Percentiles rank a stretch among this genome's conserved stretches.
Conservation (phyloP, 1,140 invertebrate species). For the Drosophila bocqueti region DNA sequence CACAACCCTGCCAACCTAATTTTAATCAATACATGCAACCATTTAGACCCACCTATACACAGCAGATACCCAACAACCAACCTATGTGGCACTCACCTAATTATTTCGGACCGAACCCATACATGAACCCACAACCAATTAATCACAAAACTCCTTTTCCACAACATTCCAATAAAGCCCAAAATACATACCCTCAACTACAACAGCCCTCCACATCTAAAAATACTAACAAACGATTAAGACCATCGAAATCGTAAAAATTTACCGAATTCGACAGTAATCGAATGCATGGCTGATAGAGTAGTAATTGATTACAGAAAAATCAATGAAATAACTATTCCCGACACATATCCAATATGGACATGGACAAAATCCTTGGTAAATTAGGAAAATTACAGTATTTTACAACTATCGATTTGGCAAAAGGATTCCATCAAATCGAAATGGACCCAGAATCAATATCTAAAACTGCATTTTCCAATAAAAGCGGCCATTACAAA, state of each 20-base stretch:
- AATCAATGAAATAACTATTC: no score
- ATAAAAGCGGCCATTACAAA: background rate
- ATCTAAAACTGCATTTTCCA: background rate
- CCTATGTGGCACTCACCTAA: background rate
- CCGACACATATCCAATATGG: no score
- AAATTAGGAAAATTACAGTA: no score
- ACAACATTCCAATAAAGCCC: conserved; percentile 5
- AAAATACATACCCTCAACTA: conserved; percentile 3
- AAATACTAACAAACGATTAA: no score
- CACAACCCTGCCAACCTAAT: conserved; percentile 14
- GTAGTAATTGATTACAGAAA: no score
- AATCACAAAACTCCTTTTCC: background rate
- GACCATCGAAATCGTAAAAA: no score
- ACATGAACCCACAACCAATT: conserved; percentile 1
- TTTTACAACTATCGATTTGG: background rate
- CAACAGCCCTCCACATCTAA: no score
- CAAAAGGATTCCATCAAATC: background rate
- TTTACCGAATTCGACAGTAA: no score
- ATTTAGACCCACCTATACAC: conserved; percentile 16
- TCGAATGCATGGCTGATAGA: no score
- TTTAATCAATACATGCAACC: conserved; percentile 14
- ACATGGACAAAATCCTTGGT: no score
- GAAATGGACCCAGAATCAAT: background rate
- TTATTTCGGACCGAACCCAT: conserved; percentile 9
- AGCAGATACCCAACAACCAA: no score